A percentile compares a stretch with the other conserved stretches of the same genome.
These are phyloP conservation scores for Pyrgilauda ruficollis DNA, from an alignment of 2,113 vertebrate genomes.

Conservation along the genomic window DNA sequence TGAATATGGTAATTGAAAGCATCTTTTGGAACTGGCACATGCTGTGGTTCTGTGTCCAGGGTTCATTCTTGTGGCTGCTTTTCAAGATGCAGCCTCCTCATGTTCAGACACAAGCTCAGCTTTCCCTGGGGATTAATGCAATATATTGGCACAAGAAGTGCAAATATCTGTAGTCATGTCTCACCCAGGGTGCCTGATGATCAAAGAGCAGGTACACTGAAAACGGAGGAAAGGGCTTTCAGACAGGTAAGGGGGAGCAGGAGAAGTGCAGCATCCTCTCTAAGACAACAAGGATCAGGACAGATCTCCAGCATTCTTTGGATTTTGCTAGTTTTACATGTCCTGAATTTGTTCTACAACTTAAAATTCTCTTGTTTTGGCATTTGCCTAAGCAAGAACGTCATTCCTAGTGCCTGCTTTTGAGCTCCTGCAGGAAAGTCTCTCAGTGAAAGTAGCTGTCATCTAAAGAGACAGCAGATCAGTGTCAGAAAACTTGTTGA, in stretches of 20 bases:
- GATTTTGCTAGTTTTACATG: not conserved
- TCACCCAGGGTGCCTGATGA: not conserved
- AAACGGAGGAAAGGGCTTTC: not conserved
- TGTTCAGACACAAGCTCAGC: not conserved
- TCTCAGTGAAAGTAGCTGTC: not conserved
- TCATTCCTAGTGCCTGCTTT: not conserved
- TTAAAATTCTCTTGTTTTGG: not conserved
- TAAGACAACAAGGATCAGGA: not conserved
- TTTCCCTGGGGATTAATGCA: not conserved
- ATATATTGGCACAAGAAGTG: not conserved
- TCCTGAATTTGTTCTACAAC: not conserved
- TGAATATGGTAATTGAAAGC: not conserved
- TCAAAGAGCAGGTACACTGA: not conserved
- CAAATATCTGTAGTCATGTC: not conserved
- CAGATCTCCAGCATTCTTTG: not conserved
- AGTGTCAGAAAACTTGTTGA: not conserved
- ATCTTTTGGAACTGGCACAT: not conserved
- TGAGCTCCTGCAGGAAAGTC: not conserved
- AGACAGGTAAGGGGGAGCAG: not conserved
- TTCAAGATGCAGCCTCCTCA: not conserved
- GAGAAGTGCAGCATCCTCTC: not conserved
- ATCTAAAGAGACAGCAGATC: not conserved
- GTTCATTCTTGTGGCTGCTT: not conserved
- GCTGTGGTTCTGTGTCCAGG: not conserved
- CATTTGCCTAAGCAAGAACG: not conserved